Conservation (phyloP, 2,797 vertebrate genomes). For the Australoheros facetus region DNA sequence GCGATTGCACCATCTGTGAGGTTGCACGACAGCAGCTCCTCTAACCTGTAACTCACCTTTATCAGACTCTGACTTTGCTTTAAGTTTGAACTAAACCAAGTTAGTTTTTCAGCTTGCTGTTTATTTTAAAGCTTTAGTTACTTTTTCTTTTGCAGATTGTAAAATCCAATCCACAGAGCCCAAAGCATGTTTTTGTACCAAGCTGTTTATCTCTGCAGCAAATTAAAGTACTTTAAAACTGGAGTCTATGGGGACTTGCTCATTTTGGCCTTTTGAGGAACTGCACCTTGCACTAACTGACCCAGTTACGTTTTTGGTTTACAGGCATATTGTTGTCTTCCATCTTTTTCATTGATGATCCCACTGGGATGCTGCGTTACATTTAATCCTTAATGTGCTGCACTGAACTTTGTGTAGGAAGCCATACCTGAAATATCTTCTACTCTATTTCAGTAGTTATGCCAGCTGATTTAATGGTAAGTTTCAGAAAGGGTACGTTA, state of each 20-base stretch:
- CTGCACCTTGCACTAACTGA: background rate
- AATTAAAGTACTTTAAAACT: no score
- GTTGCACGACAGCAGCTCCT: no score
- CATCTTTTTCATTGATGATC: background rate
- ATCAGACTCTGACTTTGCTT: no score
- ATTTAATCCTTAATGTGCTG: background rate
- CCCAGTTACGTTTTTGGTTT: background rate
- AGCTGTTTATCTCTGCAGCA: background rate
- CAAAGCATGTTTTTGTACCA: background rate
- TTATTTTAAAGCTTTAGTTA: background rate
- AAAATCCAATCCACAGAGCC: no score
- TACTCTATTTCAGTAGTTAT: background rate
- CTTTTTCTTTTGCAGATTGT: no score
- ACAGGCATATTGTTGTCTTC: background rate
- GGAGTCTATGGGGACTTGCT: no score
- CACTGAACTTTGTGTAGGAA: background rate
- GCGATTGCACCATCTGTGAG: no score
- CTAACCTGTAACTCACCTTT: no score
- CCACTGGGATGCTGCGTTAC: background rate
- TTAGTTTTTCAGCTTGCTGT: no score
- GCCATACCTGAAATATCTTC: background rate
- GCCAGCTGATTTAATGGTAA: background rate
- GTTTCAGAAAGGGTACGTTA: background rate
- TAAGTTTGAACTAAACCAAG: no score
- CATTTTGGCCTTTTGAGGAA: background rate